Evolutionary conservation across 2,888 invertebrate species (phyloP).

Genomic region (Altica lythri): DNA sequence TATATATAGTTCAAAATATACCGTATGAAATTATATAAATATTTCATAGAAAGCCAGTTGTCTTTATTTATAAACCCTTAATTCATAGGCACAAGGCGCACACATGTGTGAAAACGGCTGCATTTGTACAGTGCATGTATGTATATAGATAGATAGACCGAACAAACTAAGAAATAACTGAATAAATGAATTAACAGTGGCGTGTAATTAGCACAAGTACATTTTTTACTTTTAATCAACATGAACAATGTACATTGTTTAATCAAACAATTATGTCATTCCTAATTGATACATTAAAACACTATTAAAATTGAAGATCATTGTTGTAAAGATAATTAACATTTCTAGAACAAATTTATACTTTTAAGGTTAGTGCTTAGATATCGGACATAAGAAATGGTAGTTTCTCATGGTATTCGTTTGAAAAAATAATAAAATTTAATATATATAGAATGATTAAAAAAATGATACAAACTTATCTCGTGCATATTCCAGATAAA

Average conservation of each 20-base stretch:
- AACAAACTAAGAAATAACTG: neutral
- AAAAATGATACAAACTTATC: too few relatives aligned
- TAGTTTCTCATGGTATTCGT: neutral
- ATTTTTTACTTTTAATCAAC: neutral
- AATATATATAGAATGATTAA: too few relatives aligned
- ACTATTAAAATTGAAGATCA: too few relatives aligned
- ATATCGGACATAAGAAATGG: neutral
- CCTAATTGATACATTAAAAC: neutral
- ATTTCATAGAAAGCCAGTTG: conserved; percentile 10
- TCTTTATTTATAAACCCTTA: conserved; percentile 5
- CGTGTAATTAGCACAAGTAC: neutral
- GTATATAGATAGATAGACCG: neutral
- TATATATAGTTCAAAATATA: conserved; percentile 3
- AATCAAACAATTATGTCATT: neutral
- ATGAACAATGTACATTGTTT: neutral
- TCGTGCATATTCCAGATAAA: too few relatives aligned
- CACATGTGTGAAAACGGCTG: conserved; percentile 9
- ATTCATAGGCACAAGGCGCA: neutral
- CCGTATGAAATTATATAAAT: conserved; percentile 14
- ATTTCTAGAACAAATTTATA: too few relatives aligned
- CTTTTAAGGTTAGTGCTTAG: too few relatives aligned
- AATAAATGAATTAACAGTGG: neutral
- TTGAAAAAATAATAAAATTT: neutral
- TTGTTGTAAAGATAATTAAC: too few relatives aligned
- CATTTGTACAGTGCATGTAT: too few relatives aligned